Evolutionary conservation across 1,140 invertebrate species (phyloP), one percentile per base, ranked within the genome.

Genomic region (Tenebrio molitor): DNA sequence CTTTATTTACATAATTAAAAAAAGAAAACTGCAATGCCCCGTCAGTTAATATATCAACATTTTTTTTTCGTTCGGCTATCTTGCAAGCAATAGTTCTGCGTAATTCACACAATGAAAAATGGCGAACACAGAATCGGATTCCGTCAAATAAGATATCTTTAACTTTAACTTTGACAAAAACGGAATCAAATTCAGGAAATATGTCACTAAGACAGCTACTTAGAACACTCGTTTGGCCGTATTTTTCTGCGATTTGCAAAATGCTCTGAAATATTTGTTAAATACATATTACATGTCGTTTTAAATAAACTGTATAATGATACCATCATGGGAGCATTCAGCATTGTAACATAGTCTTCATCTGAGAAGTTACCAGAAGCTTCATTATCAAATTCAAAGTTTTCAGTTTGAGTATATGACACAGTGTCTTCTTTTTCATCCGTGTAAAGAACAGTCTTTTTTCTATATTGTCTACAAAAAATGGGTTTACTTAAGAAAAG

Each of bases 321-420:
- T 58, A 58, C 50, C 8, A 29, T 25, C 21, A 33, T 25, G 8
- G 23, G 21, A 29, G 50, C n/a, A 14, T 58, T 58, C 14, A 29
- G 6, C 3, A 85, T 74, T 2, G 78, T 81, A 6, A 86, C 74
- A 5, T 77, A 62, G 74, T 85, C 84, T 12, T 83, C 73, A 25
- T 84, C 84, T 3, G 80, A 83, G 2, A 82, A 73, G 0, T 74
- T 71, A 3, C 71, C 70, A 7, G 82, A 83, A 33, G 78, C 74
- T 46, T 83, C 69, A 29, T 74, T 29, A 65, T 85, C 79, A 70
- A 84, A 85, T 50, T 79, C 75, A 71, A 79, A 85, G n/a, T 76
- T 77, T 34, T 79, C 80, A 53, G 81, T 76, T 63, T 81, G 74
- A 46, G 81, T 78, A 71, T 83, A 86, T 0, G 81, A 78, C 1